Evolutionary conservation across 2,888 invertebrate genomes (phyloP), one percentile per base, ranked within the genome.

Genomic region (Cephus nigrinus): DNA sequence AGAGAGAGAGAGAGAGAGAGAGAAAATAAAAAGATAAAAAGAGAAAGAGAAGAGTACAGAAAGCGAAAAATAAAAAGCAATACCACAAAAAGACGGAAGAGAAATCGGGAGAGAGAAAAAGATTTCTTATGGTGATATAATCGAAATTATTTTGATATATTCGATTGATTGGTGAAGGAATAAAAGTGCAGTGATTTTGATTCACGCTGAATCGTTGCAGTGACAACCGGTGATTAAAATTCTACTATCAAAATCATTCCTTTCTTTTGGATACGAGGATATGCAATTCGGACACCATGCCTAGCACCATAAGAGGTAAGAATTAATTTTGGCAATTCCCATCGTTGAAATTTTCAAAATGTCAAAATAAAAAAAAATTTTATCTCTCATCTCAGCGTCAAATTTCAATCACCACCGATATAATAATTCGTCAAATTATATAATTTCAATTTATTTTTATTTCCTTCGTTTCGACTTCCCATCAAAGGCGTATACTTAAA

Each of bases 251-350:
- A 77, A 74, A 68, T 76, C 71, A 79, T 78, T 76, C 74, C 34
- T 73, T 77, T 79, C 77, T 79, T 81, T 84, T 89, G 89, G 87
- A 88, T 87, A 90, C 83, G 87, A 87, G 90, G 90, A 90, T 90
- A 91, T 91, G 91, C 86, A 76, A 89, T 87, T 88, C 81, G 81
- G 88, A 89, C 91, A 91, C 83, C 80, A 91, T 91, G 91, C 91
- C 91, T 81, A 91, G 91, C 88, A 91, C 91, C 78, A 91, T 91
- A 87, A 88, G 91, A 91, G 91, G 91, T 91, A 81, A 89, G 89
- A 85, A 23, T 15, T 36, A n/a, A 5, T 34, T 69, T 34, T 36
- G 1, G 1, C 5, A 40, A 40, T 15, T 40, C 1, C 15, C 1
- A 1, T 40, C 15, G 40, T 40, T 1, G 23, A 15, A 40, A 40